Conservation (phyloP, 2,888 invertebrate species). For the Platycheirus rosarum region DNA sequence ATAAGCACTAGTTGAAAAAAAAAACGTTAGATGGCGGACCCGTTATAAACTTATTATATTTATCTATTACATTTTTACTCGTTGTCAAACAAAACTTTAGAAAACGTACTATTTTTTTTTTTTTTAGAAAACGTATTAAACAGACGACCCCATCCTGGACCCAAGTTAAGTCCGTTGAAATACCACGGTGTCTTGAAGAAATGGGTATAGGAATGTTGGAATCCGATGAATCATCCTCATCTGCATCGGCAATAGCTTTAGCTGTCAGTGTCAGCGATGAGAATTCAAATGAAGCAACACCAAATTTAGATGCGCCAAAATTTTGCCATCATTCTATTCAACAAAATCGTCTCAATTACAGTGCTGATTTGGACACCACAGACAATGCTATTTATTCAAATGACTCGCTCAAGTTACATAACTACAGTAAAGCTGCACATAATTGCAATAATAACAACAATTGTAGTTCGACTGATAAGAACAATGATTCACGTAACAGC, state of each 20-base stretch:
- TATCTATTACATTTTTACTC: too few species aligned
- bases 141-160: conserved; percentile 76
- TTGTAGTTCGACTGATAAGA: conserved; percentile 63
- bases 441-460: conserved; percentile 44
- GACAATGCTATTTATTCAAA: conserved; percentile 77
- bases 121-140: conserved; percentile 79
- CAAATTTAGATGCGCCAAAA: conserved; percentile 78
- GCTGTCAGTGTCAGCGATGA: conserved; percentile 79
- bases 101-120: conserved; percentile 33
- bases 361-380: conserved; percentile 76
- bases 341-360: conserved; percentile 75
- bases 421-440: conserved; percentile 25
- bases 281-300: conserved; percentile 81
- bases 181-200: conserved; percentile 81
- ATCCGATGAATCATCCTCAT: conserved; percentile 83
- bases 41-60: too few species aligned
- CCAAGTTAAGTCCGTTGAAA: conserved; percentile 74
- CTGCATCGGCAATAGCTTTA: conserved; percentile 78
- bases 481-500: conserved; percentile 66
- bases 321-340: conserved; percentile 77
- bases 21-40: too few species aligned
- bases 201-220: conserved; percentile 86
- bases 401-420: conserved; percentile 76
- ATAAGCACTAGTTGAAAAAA: too few species aligned
- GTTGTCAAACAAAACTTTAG: background rate